These are phyloP conservation scores for Calliopsis andreniformis DNA, from an alignment of 1,140 invertebrate genomes.

Conservation along the genomic window DNA sequence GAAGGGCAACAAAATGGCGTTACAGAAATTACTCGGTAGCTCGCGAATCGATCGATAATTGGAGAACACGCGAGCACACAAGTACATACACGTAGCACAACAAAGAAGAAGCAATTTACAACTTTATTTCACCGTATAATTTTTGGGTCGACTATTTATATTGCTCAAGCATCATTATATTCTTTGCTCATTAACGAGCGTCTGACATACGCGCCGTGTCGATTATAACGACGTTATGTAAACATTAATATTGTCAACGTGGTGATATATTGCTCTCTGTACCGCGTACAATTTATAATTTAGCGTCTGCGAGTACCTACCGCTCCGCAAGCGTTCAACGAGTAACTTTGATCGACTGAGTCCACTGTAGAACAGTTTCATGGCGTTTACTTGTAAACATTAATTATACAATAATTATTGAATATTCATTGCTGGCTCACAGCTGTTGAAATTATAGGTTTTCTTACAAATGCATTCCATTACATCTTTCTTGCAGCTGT, in stretches of 20 bases:
- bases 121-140: constrained; percentile 22
- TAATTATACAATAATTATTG: not conserved
- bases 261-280: constrained; percentile 29
- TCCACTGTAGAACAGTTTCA: constrained; percentile 1
- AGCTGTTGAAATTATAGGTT: not conserved
- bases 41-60: constrained; percentile 46
- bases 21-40: not conserved
- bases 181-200: constrained; percentile 31
- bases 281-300: constrained; percentile 27
- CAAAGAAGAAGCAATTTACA: not conserved
- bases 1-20: not conserved
- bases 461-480: not conserved
- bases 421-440: not conserved
- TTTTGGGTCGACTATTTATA: constrained; percentile 34
- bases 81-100: not conserved
- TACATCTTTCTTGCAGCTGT: not conserved
- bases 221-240: constrained; percentile 29
- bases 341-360: not conserved
- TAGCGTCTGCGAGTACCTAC: constrained; percentile 1
- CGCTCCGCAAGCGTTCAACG: constrained; percentile 2
- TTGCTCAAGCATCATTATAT: constrained; percentile 44
- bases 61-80: not conserved
- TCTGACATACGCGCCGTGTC: constrained; percentile 13
- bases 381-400: not conserved
- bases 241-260: constrained; percentile 38